Conservation (phyloP, 2,113 vertebrate genomes). For the Morphnarchus princeps region DNA sequence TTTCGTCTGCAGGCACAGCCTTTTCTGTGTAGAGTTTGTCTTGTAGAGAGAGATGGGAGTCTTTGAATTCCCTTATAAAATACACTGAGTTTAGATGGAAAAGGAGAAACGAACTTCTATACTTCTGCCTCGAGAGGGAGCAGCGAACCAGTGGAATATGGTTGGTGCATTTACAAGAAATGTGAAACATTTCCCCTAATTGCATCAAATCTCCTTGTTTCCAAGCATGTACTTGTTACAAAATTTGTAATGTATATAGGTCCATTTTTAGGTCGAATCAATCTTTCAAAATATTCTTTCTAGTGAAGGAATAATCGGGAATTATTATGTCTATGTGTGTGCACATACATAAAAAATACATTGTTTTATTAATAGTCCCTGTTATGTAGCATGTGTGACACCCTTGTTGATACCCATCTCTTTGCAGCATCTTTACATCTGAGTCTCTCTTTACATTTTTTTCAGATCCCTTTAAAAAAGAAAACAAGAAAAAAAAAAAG, state of each 20-base stretch:
- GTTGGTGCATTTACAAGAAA: not conserved
- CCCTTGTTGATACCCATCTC: not conserved
- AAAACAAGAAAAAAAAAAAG: too few species aligned
- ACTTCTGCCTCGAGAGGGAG: constrained; percentile 44
- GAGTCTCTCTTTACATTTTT: not conserved
- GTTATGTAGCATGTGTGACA: not conserved
- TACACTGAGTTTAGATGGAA: not conserved
- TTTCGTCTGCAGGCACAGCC: accelerated
- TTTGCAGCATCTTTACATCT: not conserved
- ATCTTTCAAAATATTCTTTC: not conserved
- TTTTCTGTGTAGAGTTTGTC: not conserved
- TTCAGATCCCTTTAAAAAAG: not conserved
- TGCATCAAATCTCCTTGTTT: not conserved
- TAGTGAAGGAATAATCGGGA: not conserved
- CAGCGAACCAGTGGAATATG: not conserved
- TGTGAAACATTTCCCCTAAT: not conserved
- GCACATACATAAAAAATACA: not conserved
- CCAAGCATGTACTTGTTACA: not conserved
- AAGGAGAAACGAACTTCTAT: not conserved
- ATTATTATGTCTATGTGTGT: not conserved
- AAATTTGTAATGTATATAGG: not conserved
- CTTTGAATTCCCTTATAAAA: not conserved
- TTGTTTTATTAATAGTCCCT: not conserved
- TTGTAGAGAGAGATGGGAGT: not conserved
- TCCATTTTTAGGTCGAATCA: not conserved